Evolutionary conservation across 1,140 invertebrate genomes (phyloP).

Genomic region (Cyrtorhinus lividipennis): DNA sequence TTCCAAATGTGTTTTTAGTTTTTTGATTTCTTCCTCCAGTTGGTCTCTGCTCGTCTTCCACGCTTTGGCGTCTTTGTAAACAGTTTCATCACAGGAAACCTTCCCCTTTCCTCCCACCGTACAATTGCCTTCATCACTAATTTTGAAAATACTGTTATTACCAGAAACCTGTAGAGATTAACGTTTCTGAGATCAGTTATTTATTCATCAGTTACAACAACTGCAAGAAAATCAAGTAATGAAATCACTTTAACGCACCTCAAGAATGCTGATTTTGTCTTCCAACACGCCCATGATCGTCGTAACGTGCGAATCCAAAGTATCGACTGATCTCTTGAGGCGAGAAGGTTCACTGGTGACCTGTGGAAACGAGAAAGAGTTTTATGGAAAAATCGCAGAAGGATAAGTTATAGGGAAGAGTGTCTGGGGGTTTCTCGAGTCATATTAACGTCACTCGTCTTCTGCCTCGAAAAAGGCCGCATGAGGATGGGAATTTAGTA

Average conservation of each 20-base stretch:
- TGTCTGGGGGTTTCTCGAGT: no score
- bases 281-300: conserved; percentile 48
- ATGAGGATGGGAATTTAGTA: no score
- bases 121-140: conserved; percentile 23
- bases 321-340: conserved; percentile 20
- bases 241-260: no score
- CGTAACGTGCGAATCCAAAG: conserved; percentile 33
- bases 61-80: conserved; percentile 64
- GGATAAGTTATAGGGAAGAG: no score
- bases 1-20: conserved; percentile 62
- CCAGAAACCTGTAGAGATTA: conserved; percentile 15
- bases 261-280: conserved; percentile 38
- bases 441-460: no score
- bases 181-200: no score
- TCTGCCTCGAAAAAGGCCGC: no score
- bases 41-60: conserved; percentile 69
- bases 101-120: conserved; percentile 41
- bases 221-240: no score
- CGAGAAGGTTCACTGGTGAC: conserved; percentile 30
- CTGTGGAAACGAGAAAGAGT: no score
- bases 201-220: no score
- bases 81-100: conserved; percentile 63
- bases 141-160: conserved; percentile 12
- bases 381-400: no score
- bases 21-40: conserved; percentile 73